Evolutionary conservation across 2,113 vertebrate genomes (phyloP), one percentile per base, ranked within the genome.

Genomic region (Hydrolagus affinis): DNA sequence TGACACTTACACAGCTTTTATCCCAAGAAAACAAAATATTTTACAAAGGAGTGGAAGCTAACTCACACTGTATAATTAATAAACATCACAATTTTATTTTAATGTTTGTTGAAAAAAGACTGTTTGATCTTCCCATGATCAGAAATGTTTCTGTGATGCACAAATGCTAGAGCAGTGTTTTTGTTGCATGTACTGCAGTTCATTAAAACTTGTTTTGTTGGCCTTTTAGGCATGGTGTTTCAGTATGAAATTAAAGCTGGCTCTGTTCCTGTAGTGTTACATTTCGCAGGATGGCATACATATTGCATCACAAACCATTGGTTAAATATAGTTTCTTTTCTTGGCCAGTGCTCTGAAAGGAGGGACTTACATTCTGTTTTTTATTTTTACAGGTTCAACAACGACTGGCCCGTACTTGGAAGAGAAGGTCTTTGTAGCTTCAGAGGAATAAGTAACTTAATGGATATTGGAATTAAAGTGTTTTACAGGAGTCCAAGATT

Each of bases 321-420:
- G 57, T 62, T 80, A 28, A 80, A 15, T 64, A 83, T 83, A 32
- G 62, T 80, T 80, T 66, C 15, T 83, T 12, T 30, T 30, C 60
- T 10, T 83, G 60, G 60, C 25, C 19, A 66, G 11, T 11, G 25
- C 60, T 66, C 59, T 8, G 60, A 64, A 30, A 17, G 77, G 12
- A 30, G 23, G 62, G 14, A 83, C 60, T 83, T 23, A 83, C 4
- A 17, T 15, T 83, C 25, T 83, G 25, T 30, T 83, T 64, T 25
- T 83, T 15, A 66, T 32, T 83, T 83, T 88, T 75, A 1, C 83
- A 94, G 94, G 88, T 90, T 89, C 87, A 4, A 71, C 88, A 90
- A 87, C 90, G 86, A 88, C 70, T 87, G 87, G 85, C 64, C 89
- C 0, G 86, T 86, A 19, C 87, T 91, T 87, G 77, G 86, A 90